These are phyloP conservation scores for Galerucella nymphaeae DNA, from an alignment of 2,888 invertebrate species.

Conservation along the genomic window DNA sequence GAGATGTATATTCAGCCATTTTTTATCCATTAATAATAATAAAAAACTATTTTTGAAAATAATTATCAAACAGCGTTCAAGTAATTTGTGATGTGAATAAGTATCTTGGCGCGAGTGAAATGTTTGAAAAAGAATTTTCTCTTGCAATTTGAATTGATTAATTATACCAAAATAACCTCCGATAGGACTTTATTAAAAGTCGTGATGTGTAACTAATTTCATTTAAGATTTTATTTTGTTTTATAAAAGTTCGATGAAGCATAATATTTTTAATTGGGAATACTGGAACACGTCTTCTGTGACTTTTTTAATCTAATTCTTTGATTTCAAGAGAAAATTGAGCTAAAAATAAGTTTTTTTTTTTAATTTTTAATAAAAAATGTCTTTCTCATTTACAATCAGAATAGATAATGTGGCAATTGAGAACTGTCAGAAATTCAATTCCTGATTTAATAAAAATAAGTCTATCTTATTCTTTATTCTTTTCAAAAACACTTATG, in stretches of 20 bases:
- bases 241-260: not conserved
- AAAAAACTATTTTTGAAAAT: no score
- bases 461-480: no score
- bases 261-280: slow-evolving; percentile 11
- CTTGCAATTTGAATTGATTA: not conserved
- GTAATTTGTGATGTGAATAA: no score
- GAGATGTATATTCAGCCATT: no score
- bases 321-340: not conserved
- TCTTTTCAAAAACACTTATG: no score
- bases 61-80: no score
- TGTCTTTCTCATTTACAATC: not conserved
- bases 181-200: not conserved
- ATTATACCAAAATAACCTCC: not conserved
- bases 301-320: not conserved
- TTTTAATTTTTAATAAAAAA: not conserved
- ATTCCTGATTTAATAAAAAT: no score
- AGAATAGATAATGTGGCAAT: not conserved
- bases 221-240: slow-evolving; percentile 5
- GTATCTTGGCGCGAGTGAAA: no score
- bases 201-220: slow-evolving; percentile 22
- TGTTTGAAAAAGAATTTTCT: no score
- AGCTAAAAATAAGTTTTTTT: not conserved
- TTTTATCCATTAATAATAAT: no score
- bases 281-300: not conserved
- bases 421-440: no score